Percentiles rank a stretch among this genome's conserved stretches.
phyloP scores from a whole-genome alignment of 1,140 invertebrate species.

The Philotrypesis tridentata region DNA sequence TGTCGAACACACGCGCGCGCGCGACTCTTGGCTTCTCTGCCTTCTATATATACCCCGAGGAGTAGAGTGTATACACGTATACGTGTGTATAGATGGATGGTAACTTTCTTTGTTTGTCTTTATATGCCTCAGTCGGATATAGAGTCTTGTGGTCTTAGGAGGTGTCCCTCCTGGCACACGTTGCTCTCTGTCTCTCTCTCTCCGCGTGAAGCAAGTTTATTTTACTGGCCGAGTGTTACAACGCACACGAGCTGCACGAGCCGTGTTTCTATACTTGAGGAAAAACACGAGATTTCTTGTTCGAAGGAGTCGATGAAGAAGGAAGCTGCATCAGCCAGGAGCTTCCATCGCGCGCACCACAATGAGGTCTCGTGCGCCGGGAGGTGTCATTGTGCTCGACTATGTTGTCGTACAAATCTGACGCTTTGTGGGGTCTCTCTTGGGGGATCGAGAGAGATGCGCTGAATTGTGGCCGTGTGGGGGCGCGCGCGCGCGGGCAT shows the following conservation, averaged over 20 bases:
- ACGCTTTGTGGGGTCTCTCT: constrained; percentile 51
- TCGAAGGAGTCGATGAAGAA: constrained; percentile 16
- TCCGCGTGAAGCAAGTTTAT: neutral
- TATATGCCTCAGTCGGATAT: too few relatives aligned
- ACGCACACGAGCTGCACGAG: too few relatives aligned
- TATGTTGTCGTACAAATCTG: constrained; percentile 57
- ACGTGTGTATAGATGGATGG: too few relatives aligned
- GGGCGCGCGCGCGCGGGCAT: constrained; percentile 1
- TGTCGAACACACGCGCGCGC: constrained; percentile 1
- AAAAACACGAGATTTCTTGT: neutral
- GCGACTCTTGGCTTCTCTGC: too few relatives aligned
- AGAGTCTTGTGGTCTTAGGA: neutral
- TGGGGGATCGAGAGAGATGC: neutral
- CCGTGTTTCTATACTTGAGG: neutral
- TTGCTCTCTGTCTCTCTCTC: too few relatives aligned
- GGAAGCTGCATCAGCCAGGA: neutral
- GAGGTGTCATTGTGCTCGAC: neutral
- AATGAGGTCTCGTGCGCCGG: neutral
- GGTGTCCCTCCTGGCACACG: neutral
- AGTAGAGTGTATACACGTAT: neutral
- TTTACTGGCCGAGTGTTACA: neutral
- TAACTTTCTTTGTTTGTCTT: neutral
- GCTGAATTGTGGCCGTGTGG: constrained; percentile 57
- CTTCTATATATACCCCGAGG: neutral
- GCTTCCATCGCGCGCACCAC: neutral